Conservation (phyloP, 2,113 vertebrate species). For the Myiozetetes cayanensis region DNA sequence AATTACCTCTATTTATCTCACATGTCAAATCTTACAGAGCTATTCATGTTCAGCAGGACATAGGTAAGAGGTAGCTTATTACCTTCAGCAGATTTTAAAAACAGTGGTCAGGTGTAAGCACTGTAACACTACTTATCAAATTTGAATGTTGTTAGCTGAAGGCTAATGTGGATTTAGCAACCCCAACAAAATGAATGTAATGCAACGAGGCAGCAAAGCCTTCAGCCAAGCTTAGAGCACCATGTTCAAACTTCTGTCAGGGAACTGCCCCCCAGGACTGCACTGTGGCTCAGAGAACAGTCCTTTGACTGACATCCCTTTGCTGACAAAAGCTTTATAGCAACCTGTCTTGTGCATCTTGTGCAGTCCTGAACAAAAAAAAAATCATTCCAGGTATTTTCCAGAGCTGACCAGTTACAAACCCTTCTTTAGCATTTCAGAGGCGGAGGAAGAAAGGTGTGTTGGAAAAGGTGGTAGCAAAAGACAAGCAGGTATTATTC, state of each 20-base stretch:
- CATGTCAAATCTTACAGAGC: background rate
- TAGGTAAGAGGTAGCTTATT: background rate
- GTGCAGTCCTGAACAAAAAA: background rate
- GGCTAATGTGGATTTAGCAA: background rate
- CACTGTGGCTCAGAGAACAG: background rate
- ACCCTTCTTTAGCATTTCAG: background rate
- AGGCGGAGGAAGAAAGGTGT: background rate
- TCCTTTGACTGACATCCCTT: background rate
- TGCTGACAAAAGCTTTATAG: background rate
- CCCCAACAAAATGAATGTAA: background rate
- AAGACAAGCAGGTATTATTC: background rate
- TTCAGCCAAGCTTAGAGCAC: background rate
- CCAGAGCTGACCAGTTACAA: background rate
- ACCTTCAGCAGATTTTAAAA: background rate
- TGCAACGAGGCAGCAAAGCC: background rate
- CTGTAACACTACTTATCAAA: background rate
- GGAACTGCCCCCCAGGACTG: background rate
- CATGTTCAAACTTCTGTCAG: background rate
- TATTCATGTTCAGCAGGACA: background rate
- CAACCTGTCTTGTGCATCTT: background rate
- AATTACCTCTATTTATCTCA: conserved; percentile 13
- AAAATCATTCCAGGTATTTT: background rate
- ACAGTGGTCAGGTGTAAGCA: background rate
- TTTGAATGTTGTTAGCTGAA: background rate
- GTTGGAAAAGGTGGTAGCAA: background rate